These are phyloP conservation scores for Rynchops niger DNA, from an alignment of 2,113 vertebrate species.

Conservation along the genomic window DNA sequence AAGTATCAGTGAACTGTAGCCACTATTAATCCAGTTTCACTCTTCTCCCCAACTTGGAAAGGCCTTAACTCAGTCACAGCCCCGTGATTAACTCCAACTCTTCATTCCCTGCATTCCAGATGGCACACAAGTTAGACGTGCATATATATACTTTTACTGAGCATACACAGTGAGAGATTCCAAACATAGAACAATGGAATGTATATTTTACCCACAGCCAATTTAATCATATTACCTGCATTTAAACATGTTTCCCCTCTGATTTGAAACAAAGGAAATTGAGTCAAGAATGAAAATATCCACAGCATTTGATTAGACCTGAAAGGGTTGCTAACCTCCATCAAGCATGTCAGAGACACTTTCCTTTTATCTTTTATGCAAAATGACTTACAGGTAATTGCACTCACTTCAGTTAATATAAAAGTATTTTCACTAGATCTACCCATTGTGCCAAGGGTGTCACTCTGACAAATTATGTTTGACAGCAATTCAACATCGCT, in stretches of 20 bases:
- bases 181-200: not conserved
- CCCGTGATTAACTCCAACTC: not conserved
- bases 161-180: not conserved
- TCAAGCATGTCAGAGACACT: not conserved
- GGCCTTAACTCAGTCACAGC: not conserved
- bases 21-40: not conserved
- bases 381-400: conserved; percentile 48
- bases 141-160: not conserved
- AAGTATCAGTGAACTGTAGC: not conserved
- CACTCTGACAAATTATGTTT: conserved; percentile 23
- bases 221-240: not conserved
- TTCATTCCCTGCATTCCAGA: not conserved
- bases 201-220: not conserved
- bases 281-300: not conserved
- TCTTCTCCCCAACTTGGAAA: not conserved
- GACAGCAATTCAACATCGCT: conserved; percentile 5
- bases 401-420: conserved; percentile 21
- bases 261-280: conserved; percentile 4
- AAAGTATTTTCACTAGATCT: conserved; percentile 35
- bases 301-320: conserved; percentile 1
- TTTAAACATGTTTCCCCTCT: not conserved
- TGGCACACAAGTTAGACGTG: not conserved
- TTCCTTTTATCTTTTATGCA: conserved; percentile 43
- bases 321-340: conserved; percentile 26
- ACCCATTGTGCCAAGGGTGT: not conserved